A percentile compares a stretch with the other conserved stretches of the same genome.
Conservation (phyloP, 2,888 invertebrate species). For the Pharmacophagus antenor region DNA sequence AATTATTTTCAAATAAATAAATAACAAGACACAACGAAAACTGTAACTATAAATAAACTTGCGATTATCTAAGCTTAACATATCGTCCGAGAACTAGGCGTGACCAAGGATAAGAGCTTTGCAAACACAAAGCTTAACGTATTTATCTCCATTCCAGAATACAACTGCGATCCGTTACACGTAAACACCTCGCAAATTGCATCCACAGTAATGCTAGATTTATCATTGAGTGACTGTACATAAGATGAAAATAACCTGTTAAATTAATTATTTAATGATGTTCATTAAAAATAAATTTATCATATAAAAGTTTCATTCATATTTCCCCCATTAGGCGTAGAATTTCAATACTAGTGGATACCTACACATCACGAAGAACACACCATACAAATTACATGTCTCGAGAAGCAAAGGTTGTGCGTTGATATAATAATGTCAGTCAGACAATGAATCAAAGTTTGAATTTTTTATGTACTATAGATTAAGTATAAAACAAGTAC, state of each 20-base stretch:
- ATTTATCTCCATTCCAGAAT: background rate
- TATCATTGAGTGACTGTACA: background rate
- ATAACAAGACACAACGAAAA: background rate
- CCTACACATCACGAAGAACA: too few relatives aligned
- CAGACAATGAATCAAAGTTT: too few relatives aligned
- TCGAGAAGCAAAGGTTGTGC: too few relatives aligned
- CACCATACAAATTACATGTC: too few relatives aligned
- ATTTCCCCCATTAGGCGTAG: too few relatives aligned
- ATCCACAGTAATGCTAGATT: background rate
- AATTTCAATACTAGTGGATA: too few relatives aligned
- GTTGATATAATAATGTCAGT: too few relatives aligned
- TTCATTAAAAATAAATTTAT: background rate
- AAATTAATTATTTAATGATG: background rate
- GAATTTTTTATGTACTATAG: too few relatives aligned
- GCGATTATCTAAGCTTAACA: slow-evolving; percentile 4
- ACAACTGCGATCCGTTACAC: background rate
- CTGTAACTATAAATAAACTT: background rate
- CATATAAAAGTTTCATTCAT: background rate
- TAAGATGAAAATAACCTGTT: background rate
- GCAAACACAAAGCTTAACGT: slow-evolving; percentile 3
- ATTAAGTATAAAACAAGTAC: too few relatives aligned
- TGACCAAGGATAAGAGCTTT: background rate
- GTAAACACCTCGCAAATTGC: slow-evolving; percentile 1
- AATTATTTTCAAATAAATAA: background rate
- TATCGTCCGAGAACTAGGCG: background rate